Conservation (phyloP, 2,888 invertebrate genomes). For the Epinotia ramella region DNA sequence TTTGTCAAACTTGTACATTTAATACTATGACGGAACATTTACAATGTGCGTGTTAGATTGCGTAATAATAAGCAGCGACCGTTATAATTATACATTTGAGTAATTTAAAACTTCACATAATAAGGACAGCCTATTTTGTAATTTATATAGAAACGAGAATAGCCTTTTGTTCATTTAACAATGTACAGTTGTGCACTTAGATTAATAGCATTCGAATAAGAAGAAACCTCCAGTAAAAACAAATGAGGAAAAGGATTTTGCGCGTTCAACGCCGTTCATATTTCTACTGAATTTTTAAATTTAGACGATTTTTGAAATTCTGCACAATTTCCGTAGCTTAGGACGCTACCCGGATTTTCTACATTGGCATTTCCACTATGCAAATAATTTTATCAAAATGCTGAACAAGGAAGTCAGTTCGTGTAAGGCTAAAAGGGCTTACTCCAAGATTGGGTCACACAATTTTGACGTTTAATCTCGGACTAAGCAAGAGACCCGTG, state of each 20-base stretch:
- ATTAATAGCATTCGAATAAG: neutral
- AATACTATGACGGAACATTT: neutral
- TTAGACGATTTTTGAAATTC: neutral
- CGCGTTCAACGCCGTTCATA: neutral
- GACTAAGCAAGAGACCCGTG: neutral
- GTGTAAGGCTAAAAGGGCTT: no score
- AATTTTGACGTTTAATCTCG: neutral
- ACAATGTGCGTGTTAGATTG: neutral
- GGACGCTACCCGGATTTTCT: neutral
- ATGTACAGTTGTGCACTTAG: neutral
- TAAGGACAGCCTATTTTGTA: neutral
- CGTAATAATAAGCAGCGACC: neutral
- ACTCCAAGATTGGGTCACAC: neutral
- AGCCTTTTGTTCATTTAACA: no score
- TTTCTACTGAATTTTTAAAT: neutral
- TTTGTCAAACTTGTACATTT: slow-evolving; percentile 21
- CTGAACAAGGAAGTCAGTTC: neutral
- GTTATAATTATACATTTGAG: neutral
- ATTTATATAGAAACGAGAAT: neutral
- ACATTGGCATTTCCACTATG: neutral
- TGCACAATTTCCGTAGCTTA: neutral
- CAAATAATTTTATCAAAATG: neutral
- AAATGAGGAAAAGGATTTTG: neutral
- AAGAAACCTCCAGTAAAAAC: neutral
- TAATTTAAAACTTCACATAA: neutral